phyloP scores from a whole-genome alignment of 2,888 invertebrate species.

The Phalangium opilio region DNA sequence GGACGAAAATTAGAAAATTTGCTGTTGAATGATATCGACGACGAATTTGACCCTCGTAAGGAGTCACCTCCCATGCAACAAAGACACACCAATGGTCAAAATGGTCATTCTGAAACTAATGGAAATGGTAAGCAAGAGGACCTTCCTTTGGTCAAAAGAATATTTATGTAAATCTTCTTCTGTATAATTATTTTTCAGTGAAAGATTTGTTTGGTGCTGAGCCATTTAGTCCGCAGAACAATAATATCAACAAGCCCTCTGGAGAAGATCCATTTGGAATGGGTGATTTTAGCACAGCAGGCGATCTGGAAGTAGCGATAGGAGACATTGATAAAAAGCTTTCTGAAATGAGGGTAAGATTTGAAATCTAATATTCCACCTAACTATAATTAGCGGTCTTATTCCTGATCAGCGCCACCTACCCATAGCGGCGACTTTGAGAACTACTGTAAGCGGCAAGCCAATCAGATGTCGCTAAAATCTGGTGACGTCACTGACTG shows the following conservation, averaged over 20 bases:
- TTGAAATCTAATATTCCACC: too few species aligned
- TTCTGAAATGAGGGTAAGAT: slow-evolving; percentile 65
- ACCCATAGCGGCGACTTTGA: too few species aligned
- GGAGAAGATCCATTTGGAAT: slow-evolving; percentile 63
- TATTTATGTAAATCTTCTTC: background rate
- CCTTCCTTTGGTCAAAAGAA: too few species aligned
- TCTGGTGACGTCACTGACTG: too few species aligned
- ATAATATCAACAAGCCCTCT: slow-evolving; percentile 4
- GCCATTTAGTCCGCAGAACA: slow-evolving; percentile 41
- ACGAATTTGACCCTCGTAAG: background rate
- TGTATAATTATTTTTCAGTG: slow-evolving; percentile 4
- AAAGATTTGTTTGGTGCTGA: slow-evolving; percentile 66
- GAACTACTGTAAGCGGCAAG: too few species aligned
- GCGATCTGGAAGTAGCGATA: slow-evolving; percentile 54
- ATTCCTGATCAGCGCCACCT: too few species aligned
- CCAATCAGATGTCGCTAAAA: too few species aligned
- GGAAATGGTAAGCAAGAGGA: background rate
- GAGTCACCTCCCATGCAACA: background rate
- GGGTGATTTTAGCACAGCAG: slow-evolving; percentile 47
- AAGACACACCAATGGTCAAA: background rate
- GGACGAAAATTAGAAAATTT: background rate
- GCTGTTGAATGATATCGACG: background rate
- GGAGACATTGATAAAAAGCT: slow-evolving; percentile 64
- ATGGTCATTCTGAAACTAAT: background rate
- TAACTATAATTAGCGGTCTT: too few species aligned